Base-by-base conservation (phyloP, 2,797 vertebrate genomes). In the Neoniphon sammara region DNA sequence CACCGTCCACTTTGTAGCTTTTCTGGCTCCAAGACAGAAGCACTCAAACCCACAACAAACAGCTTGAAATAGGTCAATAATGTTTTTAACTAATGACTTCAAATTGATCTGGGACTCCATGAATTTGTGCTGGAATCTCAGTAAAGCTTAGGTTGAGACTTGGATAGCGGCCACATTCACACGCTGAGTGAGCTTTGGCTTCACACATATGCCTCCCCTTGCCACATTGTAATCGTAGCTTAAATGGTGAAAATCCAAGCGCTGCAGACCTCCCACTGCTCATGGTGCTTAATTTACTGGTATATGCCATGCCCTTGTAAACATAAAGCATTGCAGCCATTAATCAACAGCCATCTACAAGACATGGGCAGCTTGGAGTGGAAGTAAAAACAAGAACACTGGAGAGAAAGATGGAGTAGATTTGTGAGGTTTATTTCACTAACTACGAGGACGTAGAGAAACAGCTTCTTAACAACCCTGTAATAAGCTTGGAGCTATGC, bases 191-290 rank as follows among this genome's bases (percentile, higher is more conserved):
- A 80, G 31, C 58, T 86, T 58, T 65, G 64, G 75, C 69, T 71
- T 82, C 53, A 73, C 70, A 83, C 63, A 64, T 79, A 52, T 68
- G 77, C 59, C 56, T 81, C 56, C 74, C 25, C 25, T 65, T 58
- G 68, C 72, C 65, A 66, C 27, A 55, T 84, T 76, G 39, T 63
- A 75, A 74, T 82, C 52, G 85, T 52, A 79, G 77, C 46, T 82
- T 47, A 58, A 73, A 79, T 79, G 42, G 64, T 36, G 61, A 61
- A 64, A 66, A 70, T 64, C 31, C n/a, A 58, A 46, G 64, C 58
- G 31, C 57, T 39, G 76, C 0, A 66, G 56, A 77, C 56, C 60
- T 70, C 65, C 56, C 56, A 53, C 0, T 20, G 52, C 21, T 49
- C 17, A 4, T 4, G 47, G 67, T 56, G 25, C 60, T 47, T 52